A percentile compares a stretch with the other conserved stretches of the same genome.
These are phyloP conservation scores for Dicentrarchus labrax DNA, from an alignment of 2,113 vertebrate genomes.

Conservation along the genomic window DNA sequence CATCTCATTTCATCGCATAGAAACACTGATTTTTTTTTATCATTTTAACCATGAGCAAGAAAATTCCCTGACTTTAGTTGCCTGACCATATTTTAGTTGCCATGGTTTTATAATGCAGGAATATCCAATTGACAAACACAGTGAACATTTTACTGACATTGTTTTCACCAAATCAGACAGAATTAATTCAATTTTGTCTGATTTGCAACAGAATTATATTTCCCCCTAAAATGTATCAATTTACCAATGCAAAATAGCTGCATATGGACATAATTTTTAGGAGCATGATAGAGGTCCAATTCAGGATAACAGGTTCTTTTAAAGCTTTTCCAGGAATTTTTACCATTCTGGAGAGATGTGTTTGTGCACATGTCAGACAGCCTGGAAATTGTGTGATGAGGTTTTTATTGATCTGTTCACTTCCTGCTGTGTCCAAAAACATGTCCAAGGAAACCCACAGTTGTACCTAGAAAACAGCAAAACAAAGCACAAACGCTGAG, in stretches of 20 bases:
- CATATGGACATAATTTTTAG: not conserved
- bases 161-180: not conserved
- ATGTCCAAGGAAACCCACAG: not conserved
- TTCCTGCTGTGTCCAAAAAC: conserved; percentile 43
- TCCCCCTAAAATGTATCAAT: not conserved
- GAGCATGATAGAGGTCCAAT: not conserved
- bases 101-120: not conserved
- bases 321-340: not conserved
- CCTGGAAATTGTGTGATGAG: conserved; percentile 28
- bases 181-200: too few relatives aligned
- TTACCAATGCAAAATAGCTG: not conserved
- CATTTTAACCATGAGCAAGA: too few relatives aligned
- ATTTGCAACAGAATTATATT: not conserved
- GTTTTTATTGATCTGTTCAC: conserved; percentile 53
- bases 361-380: conserved; percentile 11
- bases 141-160: not conserved
- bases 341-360: conserved; percentile 10
- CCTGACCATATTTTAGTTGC: not conserved
- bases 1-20: not conserved
- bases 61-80: not conserved
- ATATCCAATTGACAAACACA: not conserved
- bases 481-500: not conserved
- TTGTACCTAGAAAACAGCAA: not conserved
- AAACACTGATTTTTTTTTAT: not conserved
- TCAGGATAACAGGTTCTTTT: not conserved